Evolutionary conservation across 2,797 vertebrate species (phyloP).

Genomic region (Rhinophrynus dorsalis): DNA sequence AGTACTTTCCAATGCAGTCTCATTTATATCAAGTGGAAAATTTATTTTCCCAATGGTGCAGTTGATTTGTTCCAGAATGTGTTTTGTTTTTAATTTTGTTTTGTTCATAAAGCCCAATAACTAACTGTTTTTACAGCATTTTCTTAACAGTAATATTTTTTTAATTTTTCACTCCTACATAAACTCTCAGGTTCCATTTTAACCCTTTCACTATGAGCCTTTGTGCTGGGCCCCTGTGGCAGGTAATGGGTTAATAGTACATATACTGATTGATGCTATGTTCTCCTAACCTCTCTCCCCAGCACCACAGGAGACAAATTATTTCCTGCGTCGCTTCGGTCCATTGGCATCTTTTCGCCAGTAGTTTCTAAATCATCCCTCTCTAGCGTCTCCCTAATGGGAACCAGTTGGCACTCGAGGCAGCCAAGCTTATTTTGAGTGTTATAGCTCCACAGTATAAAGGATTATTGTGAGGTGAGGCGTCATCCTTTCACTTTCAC

Average conservation of each 20-base stretch:
- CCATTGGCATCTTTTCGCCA: slow-evolving; percentile 46
- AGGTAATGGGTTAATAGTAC: slow-evolving; percentile 7
- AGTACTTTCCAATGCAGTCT: no score
- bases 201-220: neutral
- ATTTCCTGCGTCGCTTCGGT: slow-evolving; percentile 46
- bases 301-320: slow-evolving; percentile 42
- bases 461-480: slow-evolving; percentile 23
- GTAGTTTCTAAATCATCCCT: slow-evolving; percentile 47
- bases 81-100: no score
- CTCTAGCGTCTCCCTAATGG: slow-evolving; percentile 38
- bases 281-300: slow-evolving; percentile 9
- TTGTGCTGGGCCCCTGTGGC: neutral
- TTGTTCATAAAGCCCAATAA: no score
- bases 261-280: slow-evolving; percentile 13
- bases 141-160: no score
- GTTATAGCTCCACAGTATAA: slow-evolving; percentile 29
- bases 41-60: no score
- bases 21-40: no score
- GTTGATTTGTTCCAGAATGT: no score
- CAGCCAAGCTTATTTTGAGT: slow-evolving; percentile 27
- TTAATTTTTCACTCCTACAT: no score
- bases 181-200: no score
- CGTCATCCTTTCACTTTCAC: slow-evolving; percentile 44
- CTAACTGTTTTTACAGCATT: no score
- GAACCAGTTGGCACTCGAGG: slow-evolving; percentile 38